These are phyloP conservation scores for Scaptomyza montana DNA, from an alignment of 1,140 invertebrate species.

Conservation along the genomic window DNA sequence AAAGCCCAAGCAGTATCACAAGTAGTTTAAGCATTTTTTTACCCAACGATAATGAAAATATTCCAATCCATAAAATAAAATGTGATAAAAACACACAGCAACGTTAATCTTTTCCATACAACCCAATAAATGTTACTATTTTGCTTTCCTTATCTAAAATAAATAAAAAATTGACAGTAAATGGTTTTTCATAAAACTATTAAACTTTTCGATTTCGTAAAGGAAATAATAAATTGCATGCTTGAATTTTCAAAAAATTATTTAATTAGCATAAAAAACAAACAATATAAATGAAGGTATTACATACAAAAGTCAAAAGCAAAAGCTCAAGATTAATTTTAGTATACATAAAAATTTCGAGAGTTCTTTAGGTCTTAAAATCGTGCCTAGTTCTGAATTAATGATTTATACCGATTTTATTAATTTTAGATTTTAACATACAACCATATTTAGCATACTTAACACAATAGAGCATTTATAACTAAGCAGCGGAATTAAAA, in stretches of 20 bases:
- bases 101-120: background rate
- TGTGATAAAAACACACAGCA: background rate
- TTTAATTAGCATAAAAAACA: constrained; percentile 65
- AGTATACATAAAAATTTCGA: constrained; percentile 51
- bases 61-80: background rate
- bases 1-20: constrained; percentile 27
- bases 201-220: background rate
- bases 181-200: background rate
- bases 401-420: constrained; percentile 16
- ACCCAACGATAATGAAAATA: constrained; percentile 7
- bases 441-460: constrained; percentile 75
- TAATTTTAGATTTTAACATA: constrained; percentile 42
- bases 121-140: background rate
- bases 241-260: constrained; percentile 33
- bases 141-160: background rate
- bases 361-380: constrained; percentile 34
- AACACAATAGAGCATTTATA: constrained; percentile 61
- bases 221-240: constrained; percentile 1
- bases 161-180: no score
- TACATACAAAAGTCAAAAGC: constrained; percentile 55
- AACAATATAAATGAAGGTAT: constrained; percentile 69
- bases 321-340: constrained; percentile 50
- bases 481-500: constrained; percentile 61
- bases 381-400: constrained; percentile 31
- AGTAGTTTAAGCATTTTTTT: constrained; percentile 2